Conservation (phyloP, 1,140 invertebrate genomes). For the Drosophila jambulina region DNA sequence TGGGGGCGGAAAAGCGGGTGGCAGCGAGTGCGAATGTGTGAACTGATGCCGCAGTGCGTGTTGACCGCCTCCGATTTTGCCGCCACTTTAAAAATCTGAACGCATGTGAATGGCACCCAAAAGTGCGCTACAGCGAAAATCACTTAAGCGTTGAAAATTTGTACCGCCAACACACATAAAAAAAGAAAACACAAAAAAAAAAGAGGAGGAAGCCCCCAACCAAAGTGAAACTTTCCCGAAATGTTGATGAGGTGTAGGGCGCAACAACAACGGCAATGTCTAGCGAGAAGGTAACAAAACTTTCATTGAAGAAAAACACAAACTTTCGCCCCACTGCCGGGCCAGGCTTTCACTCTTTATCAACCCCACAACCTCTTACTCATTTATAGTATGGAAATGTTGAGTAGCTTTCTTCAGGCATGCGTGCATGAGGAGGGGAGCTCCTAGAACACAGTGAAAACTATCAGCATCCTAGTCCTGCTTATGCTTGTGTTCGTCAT, state of each 20-base stretch:
- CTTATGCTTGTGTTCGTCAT: neutral
- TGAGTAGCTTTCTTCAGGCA: conserved; percentile 46
- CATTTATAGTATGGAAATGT: conserved; percentile 47
- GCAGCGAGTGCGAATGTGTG: conserved; percentile 19
- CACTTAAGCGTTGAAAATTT: conserved; percentile 75
- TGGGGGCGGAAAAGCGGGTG: neutral
- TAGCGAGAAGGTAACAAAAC: conserved; percentile 62
- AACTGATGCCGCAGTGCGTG: conserved; percentile 51
- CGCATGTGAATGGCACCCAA: conserved; percentile 53
- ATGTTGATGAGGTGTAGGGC: conserved; percentile 63
- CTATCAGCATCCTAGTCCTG: neutral
- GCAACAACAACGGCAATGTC: conserved; percentile 35
- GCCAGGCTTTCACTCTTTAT: conserved; percentile 44
- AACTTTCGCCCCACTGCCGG: conserved; percentile 56
- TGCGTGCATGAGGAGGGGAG: conserved; percentile 5
- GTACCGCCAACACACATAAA: conserved; percentile 27
- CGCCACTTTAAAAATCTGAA: conserved; percentile 59
- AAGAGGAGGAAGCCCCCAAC: conserved; percentile 13
- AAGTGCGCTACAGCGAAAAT: conserved; percentile 74
- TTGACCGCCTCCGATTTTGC: conserved; percentile 43
- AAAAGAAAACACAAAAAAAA: conserved; percentile 30
- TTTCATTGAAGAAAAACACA: conserved; percentile 69
- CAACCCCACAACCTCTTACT: conserved; percentile 27
- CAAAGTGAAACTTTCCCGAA: conserved; percentile 48
- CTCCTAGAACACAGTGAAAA: neutral